These are phyloP conservation scores for Agapornis canus DNA, from an alignment of 2,797 vertebrate species.

Conservation along the genomic window DNA sequence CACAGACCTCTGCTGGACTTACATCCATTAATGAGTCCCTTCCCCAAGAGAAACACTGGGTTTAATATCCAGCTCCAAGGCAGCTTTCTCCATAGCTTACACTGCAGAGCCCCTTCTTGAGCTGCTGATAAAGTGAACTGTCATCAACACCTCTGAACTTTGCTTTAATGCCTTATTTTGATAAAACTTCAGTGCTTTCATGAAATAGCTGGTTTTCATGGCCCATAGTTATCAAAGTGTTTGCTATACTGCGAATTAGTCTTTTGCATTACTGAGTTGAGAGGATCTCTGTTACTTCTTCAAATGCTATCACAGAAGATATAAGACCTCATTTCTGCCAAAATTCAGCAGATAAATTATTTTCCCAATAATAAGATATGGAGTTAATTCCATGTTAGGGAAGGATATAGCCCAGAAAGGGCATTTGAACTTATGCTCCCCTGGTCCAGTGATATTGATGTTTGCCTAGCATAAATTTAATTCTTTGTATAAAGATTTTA, in stretches of 20 bases:
- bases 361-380: background rate
- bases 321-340: background rate
- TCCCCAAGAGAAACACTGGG: background rate
- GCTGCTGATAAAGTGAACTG: background rate
- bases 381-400: background rate
- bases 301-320: background rate
- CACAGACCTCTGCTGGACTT: background rate
- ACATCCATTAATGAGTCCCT: rapidly evolving
- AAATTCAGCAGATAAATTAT: background rate
- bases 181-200: background rate
- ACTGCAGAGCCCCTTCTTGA: background rate
- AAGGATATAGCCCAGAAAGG: background rate
- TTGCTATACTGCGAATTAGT: background rate
- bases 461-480: background rate
- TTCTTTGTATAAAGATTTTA: slow-evolving; percentile 3
- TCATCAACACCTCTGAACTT: background rate
- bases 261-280: background rate
- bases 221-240: background rate
- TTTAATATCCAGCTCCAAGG: background rate
- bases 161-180: background rate
- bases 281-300: background rate
- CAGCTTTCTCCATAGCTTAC: background rate
- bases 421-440: background rate
- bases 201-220: background rate
- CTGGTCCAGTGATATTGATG: background rate